A percentile compares a stretch with the other conserved stretches of the same genome.
phyloP scores from a whole-genome alignment of 2,888 invertebrate species.

The Ophion slaviceki region DNA sequence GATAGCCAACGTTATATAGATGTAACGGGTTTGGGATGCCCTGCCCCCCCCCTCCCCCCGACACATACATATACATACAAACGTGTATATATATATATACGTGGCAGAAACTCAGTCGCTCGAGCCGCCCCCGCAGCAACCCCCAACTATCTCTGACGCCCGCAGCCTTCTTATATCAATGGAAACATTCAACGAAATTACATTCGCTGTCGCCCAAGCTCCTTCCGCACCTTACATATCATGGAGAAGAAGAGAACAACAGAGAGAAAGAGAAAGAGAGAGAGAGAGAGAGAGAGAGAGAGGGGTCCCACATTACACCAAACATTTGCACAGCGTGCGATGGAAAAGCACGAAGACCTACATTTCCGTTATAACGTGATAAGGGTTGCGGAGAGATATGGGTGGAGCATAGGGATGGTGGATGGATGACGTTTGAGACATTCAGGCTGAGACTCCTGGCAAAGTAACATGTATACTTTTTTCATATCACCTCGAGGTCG shows the following conservation, averaged over 20 bases:
- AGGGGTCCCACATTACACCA: slow-evolving; percentile 24
- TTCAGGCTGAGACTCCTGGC: slow-evolving; percentile 12
- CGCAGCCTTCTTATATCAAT: slow-evolving; percentile 80
- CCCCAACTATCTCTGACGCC: slow-evolving; percentile 68
- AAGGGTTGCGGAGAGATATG: background rate
- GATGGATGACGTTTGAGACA: slow-evolving; percentile 29
- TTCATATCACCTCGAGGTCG: too few species aligned
- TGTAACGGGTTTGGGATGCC: background rate
- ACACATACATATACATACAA: too few species aligned
- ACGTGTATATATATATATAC: slow-evolving; percentile 21
- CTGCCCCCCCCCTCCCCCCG: background rate
- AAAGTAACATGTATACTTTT: background rate
- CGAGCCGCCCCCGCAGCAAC: slow-evolving; percentile 53
- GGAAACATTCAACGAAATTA: slow-evolving; percentile 80
- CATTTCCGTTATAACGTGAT: slow-evolving; percentile 8
- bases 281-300: slow-evolving; percentile 21
- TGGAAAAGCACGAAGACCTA: slow-evolving; percentile 36
- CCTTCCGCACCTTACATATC: slow-evolving; percentile 35
- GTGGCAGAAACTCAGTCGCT: slow-evolving; percentile 53
- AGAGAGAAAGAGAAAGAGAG: slow-evolving; percentile 18
- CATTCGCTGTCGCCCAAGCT: slow-evolving; percentile 72
- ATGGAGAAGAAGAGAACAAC: slow-evolving; percentile 12
- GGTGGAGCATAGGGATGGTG: background rate
- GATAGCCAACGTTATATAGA: background rate
- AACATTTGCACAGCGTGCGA: slow-evolving; percentile 19